These are phyloP conservation scores for Heterocephalus glaber DNA, from an alignment of 2,113 vertebrate species.

Conservation along the genomic window DNA sequence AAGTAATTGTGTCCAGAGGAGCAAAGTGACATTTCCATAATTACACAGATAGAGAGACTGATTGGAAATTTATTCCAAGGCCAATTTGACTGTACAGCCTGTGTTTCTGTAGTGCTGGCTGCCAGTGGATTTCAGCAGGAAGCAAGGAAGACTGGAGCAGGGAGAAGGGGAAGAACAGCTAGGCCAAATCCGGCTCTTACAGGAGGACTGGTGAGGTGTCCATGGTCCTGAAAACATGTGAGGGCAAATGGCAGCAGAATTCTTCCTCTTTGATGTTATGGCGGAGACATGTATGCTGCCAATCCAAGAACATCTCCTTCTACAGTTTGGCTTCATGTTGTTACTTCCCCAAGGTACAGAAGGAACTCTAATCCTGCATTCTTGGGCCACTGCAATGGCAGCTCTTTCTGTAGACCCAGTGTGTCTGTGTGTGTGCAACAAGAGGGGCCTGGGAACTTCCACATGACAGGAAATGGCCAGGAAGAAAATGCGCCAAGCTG, in stretches of 20 bases:
- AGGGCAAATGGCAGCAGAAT: rapidly evolving
- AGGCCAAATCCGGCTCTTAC: rapidly evolving
- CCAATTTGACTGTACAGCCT: not conserved
- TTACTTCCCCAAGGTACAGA: rapidly evolving
- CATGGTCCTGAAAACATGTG: not conserved
- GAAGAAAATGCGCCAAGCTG: rapidly evolving
- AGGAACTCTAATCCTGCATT: rapidly evolving
- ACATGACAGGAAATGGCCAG: not conserved
- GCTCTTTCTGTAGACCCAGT: not conserved
- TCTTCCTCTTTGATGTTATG: rapidly evolving
- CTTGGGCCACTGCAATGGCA: not conserved
- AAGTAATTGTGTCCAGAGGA: not conserved
- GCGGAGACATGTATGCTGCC: not conserved
- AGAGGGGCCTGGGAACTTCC: rapidly evolving
- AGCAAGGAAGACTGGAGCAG: rapidly evolving
- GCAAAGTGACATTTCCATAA: not conserved
- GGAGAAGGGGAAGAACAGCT: not conserved
- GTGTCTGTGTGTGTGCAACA: not conserved
- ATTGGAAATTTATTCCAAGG: not conserved
- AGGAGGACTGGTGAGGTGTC: not conserved
- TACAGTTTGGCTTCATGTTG: not conserved
- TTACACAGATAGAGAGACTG: not conserved
- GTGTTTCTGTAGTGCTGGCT: not conserved
- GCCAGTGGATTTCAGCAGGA: not conserved
- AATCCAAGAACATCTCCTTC: not conserved